Percentiles rank a stretch among this genome's conserved stretches.
These are phyloP conservation scores for Philereme transversata DNA, from an alignment of 2,888 invertebrate species.

Conservation along the genomic window DNA sequence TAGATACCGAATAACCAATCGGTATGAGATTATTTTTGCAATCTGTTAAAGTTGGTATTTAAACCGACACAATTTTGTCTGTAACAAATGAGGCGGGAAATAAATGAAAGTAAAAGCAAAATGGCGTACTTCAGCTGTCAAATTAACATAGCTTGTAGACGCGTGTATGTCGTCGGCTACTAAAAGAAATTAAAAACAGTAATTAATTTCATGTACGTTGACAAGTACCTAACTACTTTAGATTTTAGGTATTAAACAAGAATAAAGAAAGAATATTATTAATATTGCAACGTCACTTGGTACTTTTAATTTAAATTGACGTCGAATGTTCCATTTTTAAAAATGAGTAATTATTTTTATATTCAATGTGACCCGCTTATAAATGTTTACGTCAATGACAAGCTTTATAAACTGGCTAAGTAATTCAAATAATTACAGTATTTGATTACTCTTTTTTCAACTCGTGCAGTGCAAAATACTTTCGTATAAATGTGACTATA, in stretches of 20 bases:
- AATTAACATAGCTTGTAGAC: constrained; percentile 49
- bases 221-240: constrained; percentile 1
- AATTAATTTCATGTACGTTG: constrained; percentile 22
- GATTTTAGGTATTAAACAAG: neutral
- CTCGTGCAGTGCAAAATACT: too few relatives aligned
- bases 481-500: neutral
- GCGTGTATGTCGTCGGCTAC: constrained; percentile 34
- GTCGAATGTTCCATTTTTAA: constrained; percentile 6
- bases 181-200: constrained; percentile 26
- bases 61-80: constrained; percentile 33
- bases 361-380: neutral
- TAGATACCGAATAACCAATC: too few relatives aligned
- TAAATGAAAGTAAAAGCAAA: constrained; percentile 44
- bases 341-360: constrained; percentile 6
- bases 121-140: constrained; percentile 56
- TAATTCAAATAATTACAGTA: neutral
- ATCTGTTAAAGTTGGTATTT: constrained; percentile 31
- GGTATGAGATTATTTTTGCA: constrained; percentile 1
- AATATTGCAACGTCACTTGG: too few relatives aligned
- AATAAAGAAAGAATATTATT: too few relatives aligned
- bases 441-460: neutral
- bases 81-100: constrained; percentile 45
- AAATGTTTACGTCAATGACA: neutral
- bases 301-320: constrained; percentile 5
- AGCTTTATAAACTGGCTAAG: neutral